Evolutionary conservation across 2,113 vertebrate species (phyloP).

Genomic region (Ia io): DNA sequence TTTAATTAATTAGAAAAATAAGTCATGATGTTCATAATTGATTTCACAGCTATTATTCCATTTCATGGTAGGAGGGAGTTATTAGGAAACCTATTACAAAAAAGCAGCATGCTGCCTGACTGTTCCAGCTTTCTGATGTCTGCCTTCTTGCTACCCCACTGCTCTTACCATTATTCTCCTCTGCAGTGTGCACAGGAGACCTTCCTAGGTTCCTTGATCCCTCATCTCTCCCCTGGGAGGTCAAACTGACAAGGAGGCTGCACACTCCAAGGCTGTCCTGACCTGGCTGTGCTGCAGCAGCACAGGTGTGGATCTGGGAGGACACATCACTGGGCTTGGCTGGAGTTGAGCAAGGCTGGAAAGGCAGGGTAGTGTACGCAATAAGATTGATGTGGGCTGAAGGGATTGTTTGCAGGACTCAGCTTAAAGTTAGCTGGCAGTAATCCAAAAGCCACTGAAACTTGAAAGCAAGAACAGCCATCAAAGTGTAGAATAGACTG

Average conservation of each 20-base stretch:
- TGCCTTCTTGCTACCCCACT: neutral
- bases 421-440: neutral
- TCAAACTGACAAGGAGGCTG: neutral
- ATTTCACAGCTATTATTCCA: slow-evolving; percentile 39
- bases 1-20: slow-evolving; percentile 55
- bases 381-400: neutral
- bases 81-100: neutral
- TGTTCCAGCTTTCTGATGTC: neutral
- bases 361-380: neutral
- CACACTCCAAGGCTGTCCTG: neutral
- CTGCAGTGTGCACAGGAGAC: neutral
- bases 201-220: neutral
- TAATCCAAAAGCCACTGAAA: neutral
- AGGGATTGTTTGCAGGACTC: neutral
- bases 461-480: neutral
- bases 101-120: neutral
- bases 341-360: neutral
- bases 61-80: neutral
- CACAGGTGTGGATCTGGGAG: neutral
- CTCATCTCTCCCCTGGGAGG: neutral
- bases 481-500: neutral
- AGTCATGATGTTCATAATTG: slow-evolving; percentile 6
- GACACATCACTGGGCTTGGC: neutral
- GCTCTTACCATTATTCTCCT: neutral
- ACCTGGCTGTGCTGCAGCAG: neutral